Conservation (phyloP, 2,113 vertebrate species). For the Aramus guarauna region DNA sequence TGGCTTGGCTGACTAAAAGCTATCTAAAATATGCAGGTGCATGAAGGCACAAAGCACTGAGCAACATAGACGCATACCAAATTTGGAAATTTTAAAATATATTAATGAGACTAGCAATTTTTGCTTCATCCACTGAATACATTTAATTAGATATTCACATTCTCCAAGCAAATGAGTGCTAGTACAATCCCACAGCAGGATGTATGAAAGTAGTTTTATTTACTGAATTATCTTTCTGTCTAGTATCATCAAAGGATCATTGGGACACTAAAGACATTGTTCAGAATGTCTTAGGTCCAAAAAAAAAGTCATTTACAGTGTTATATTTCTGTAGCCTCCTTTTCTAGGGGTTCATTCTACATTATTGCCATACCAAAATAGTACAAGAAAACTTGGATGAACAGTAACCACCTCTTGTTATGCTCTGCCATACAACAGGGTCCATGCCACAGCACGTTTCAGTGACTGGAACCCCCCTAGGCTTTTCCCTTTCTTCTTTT, state of each 20-base stretch:
- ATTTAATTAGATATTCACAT: not conserved
- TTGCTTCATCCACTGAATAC: not conserved
- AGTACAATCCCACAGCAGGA: not conserved
- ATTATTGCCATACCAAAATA: not conserved
- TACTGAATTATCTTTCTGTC: not conserved
- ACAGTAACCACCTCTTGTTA: not conserved
- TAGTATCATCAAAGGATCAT: not conserved
- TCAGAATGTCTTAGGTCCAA: not conserved
- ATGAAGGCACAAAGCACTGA: not conserved
- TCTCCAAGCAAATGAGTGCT: not conserved
- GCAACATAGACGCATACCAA: not conserved
- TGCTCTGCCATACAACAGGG: not conserved
- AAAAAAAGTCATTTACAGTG: not conserved
- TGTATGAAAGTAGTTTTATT: not conserved
- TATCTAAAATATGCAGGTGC: not conserved
- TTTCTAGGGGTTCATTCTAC: not conserved
- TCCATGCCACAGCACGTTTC: not conserved
- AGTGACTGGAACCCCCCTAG: not conserved
- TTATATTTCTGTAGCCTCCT: not conserved
- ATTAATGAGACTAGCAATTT: not conserved
- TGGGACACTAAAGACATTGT: not conserved
- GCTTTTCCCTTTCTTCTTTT: not conserved
- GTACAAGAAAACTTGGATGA: not conserved
- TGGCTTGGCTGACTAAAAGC: not conserved
- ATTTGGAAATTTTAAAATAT: not conserved